Conservation (phyloP, 2,888 invertebrate species). For the Norana najaformis region DNA sequence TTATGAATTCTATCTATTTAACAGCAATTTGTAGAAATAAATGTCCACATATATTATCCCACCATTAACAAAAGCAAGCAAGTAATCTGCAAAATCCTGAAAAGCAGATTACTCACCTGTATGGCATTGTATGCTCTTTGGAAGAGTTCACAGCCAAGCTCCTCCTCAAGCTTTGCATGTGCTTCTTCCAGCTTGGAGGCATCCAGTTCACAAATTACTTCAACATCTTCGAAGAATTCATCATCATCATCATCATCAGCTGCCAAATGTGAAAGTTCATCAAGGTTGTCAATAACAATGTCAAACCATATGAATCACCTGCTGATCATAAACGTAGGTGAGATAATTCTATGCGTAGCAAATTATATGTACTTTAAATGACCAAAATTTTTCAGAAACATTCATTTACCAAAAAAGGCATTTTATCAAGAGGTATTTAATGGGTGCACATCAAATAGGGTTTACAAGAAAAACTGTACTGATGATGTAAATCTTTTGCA, state of each 20-base stretch:
- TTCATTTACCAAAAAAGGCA: background rate
- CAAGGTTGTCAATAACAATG: background rate
- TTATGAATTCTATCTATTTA: background rate
- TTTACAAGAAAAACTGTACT: too few relatives aligned
- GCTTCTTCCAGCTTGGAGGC: slow-evolving; percentile 14
- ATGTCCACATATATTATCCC: background rate
- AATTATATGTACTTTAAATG: background rate
- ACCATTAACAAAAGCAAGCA: background rate
- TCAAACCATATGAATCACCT: too few relatives aligned
- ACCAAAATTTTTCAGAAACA: background rate
- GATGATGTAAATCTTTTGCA: background rate
- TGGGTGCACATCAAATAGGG: background rate
- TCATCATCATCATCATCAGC: background rate
- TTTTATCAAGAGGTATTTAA: background rate
- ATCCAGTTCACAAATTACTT: background rate
- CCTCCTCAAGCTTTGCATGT: background rate
- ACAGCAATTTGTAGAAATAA: background rate
- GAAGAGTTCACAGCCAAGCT: slow-evolving; percentile 21
- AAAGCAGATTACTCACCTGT: background rate
- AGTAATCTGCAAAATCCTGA: background rate
- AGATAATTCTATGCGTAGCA: background rate
- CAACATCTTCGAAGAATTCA: slow-evolving; percentile 17
- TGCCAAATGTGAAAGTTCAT: background rate
- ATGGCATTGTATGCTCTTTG: background rate
- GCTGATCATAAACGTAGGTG: background rate